Evolutionary conservation across 2,888 invertebrate genomes (phyloP), one percentile per base, ranked within the genome.

Genomic region (Lasioglossum oenotherae): DNA sequence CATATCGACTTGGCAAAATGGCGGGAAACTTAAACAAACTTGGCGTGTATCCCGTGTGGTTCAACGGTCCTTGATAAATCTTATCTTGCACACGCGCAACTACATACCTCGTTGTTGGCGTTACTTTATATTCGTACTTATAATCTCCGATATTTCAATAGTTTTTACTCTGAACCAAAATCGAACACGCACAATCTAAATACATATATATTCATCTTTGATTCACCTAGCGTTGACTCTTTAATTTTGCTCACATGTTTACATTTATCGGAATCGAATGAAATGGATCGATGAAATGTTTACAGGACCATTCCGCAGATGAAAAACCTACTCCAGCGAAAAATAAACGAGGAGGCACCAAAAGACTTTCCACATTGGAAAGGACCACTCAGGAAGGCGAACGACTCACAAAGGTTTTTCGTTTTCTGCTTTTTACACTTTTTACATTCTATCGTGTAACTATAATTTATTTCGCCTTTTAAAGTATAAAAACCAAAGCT

Each of bases 371-470:
- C 41, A 95, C 95, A 69, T 93, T 96, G 78, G 96, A 96, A 88
- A 95, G 96, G 83, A 95, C 95, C 41, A 94, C 95, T 71, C 96
- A 96, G 90, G 96, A 96, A 92, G 96, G 96, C 82, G 96, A 96
- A 92, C 95, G 95, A 35, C 94, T 96, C 35, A 94, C 95, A 81
- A 96, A 96, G 95, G 96, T 96, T 92, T 74, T 74, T 67, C 10
- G 16, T 4, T 31, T 35, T 27, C 2, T 10, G 4, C 4, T 35
- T 74, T 81, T 44, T 44, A 14, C 44, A 44, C 2, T 35, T 74
- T 81, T 44, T 14, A 14, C 14, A 14, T 14, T 53, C n/a, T 16
- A 78, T 78, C 19, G 27, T 35, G 14, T 6, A 53, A 35, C 27
- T n/a, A 38, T 14, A 60, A 5, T 35, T 38, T 69, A 41, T 67